Percentiles rank a stretch among this genome's conserved stretches.
Conservation (phyloP, 2,797 vertebrate genomes). For the Cyprinella venusta region DNA sequence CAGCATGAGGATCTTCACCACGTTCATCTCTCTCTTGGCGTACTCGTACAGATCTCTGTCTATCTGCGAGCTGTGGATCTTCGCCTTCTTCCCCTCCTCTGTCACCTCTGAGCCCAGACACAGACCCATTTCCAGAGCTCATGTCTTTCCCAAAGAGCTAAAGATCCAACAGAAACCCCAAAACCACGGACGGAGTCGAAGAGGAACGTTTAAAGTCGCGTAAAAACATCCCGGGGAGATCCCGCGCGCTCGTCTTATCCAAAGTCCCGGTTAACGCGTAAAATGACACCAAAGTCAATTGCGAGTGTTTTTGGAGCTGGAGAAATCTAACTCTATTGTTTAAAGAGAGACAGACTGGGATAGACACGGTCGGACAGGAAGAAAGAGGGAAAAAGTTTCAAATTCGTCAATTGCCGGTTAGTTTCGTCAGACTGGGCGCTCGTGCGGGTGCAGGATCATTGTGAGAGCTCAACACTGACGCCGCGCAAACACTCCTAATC, state of each 20-base stretch:
- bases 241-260: neutral
- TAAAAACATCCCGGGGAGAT: conserved; percentile 15
- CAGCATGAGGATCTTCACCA: conserved; percentile 80
- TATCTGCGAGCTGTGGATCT: conserved; percentile 71
- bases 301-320: neutral
- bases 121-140: conserved; percentile 77
- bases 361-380: neutral
- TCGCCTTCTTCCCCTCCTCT: conserved; percentile 78
- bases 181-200: neutral
- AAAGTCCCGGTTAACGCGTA: conserved; percentile 7
- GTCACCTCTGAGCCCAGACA: conserved; percentile 80
- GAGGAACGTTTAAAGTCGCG: conserved; percentile 8
- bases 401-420: conserved; percentile 4
- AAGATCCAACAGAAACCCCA: conserved; percentile 1
- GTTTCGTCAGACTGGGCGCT: neutral
- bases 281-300: neutral
- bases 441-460: neutral
- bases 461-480: neutral
- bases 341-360: neutral
- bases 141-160: conserved; percentile 56
- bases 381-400: conserved; percentile 33
- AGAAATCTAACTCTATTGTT: neutral
- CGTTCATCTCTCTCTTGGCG: conserved; percentile 78
- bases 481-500: neutral
- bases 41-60: conserved; percentile 77